These are phyloP conservation scores for Ctenicera cuprea DNA, from an alignment of 2,888 invertebrate genomes.

Conservation along the genomic window DNA sequence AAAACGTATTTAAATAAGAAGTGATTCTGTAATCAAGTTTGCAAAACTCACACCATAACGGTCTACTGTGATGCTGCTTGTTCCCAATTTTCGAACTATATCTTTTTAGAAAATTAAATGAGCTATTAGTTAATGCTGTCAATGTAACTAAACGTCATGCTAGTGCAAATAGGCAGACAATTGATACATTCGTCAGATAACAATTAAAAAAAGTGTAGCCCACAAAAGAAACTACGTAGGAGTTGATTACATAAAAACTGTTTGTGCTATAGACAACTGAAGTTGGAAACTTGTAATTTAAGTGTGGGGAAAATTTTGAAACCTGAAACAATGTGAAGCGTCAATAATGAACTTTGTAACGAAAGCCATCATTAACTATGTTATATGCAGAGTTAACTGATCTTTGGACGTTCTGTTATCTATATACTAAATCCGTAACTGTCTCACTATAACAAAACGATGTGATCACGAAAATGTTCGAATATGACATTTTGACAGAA, in stretches of 20 bases:
- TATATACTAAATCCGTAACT: too few relatives aligned
- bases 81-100: too few relatives aligned
- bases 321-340: conserved; percentile 1
- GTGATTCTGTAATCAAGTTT: too few relatives aligned
- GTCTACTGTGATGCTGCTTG: too few relatives aligned
- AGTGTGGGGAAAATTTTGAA: background rate
- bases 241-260: conserved; percentile 17
- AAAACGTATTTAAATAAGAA: too few relatives aligned
- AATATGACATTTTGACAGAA: too few relatives aligned
- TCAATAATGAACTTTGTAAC: too few relatives aligned
- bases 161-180: conserved; percentile 13
- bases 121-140: background rate
- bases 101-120: too few relatives aligned
- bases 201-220: background rate
- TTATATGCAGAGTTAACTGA: background rate
- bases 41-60: too few relatives aligned
- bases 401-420: background rate
- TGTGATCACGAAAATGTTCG: too few relatives aligned
- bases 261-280: background rate
- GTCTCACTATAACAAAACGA: too few relatives aligned
- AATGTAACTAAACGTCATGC: background rate
- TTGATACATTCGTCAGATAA: conserved; percentile 24
- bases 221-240: conserved; percentile 3
- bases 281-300: conserved; percentile 9
- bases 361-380: conserved; percentile 4